Evolutionary conservation across 2,797 vertebrate genomes (phyloP).

Genomic region (Cephalopachus bancanus): DNA sequence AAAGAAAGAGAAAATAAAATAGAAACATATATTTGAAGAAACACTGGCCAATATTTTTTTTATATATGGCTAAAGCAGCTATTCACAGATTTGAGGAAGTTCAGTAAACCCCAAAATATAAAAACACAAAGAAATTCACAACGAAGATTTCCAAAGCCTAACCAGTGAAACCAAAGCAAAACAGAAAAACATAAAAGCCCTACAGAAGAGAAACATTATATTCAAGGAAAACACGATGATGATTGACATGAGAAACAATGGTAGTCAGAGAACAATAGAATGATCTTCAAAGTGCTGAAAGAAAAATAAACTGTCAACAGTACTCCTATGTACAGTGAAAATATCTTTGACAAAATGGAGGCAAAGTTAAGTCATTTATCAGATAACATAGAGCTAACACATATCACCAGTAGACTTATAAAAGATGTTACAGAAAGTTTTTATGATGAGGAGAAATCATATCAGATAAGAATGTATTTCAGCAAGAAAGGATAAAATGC

Average conservation of each 20-base stretch:
- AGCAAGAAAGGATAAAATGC: not conserved
- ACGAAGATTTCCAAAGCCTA: not conserved
- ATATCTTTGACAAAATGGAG: slow-evolving; percentile 9
- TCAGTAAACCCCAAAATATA: not conserved
- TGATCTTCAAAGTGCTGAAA: not conserved
- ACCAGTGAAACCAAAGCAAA: not conserved
- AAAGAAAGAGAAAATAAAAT: not conserved
- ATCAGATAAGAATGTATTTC: not conserved
- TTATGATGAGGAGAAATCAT: not conserved
- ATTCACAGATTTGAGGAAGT: not conserved
- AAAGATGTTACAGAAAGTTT: not conserved
- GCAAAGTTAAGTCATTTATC: not conserved
- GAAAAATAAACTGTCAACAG: not conserved
- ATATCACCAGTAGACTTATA: not conserved
- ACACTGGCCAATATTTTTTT: not conserved
- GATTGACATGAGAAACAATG: not conserved
- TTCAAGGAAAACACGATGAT: not conserved
- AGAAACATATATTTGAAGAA: not conserved
- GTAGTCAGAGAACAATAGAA: not conserved
- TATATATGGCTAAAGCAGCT: not conserved
- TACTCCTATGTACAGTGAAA: not conserved
- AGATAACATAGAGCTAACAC: not conserved
- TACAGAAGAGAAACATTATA: not conserved
- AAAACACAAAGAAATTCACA: not conserved
- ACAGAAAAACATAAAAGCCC: not conserved